Conservation (phyloP, 2,113 vertebrate genomes). For the Tauraco erythrolophus region DNA sequence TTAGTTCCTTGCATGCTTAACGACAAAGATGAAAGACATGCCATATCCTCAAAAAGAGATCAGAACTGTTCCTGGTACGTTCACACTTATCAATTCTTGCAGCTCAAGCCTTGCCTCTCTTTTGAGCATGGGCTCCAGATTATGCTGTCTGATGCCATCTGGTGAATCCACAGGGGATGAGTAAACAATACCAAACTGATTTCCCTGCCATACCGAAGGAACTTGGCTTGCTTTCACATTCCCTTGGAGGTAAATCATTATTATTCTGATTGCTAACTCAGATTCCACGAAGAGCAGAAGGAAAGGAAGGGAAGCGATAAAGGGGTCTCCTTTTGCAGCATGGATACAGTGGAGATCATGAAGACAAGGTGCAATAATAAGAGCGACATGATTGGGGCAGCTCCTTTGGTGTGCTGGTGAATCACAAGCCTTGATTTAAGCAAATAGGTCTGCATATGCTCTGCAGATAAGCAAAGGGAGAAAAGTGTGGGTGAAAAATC, state of each 20-base stretch:
- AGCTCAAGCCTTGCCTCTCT: background rate
- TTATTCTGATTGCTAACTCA: conserved; percentile 38
- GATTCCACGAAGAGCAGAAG: conserved; percentile 2
- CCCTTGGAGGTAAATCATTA: conserved; percentile 46
- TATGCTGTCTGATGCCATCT: conserved; percentile 65
- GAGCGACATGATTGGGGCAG: background rate
- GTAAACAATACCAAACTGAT: conserved; percentile 62
- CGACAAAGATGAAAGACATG: background rate
- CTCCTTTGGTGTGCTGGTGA: conserved; percentile 41
- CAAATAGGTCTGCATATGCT: conserved; percentile 12
- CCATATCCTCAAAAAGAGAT: background rate
- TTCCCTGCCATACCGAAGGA: conserved; percentile 16
- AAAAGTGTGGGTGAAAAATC: conserved; percentile 3
- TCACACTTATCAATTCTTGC: background rate
- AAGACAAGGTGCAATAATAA: conserved; percentile 24
- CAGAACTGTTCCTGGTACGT: background rate
- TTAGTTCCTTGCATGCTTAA: background rate
- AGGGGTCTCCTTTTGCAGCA: background rate
- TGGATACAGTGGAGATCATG: background rate
- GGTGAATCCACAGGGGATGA: conserved; percentile 63
- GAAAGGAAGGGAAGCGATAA: conserved; percentile 3
- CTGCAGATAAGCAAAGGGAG: background rate
- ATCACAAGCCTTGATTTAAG: conserved; percentile 16
- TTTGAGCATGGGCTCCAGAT: conserved; percentile 19
- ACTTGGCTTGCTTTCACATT: conserved; percentile 61